Evolutionary conservation across 2,797 vertebrate species (phyloP).

Genomic region (Melanotaenia maccullochi): DNA sequence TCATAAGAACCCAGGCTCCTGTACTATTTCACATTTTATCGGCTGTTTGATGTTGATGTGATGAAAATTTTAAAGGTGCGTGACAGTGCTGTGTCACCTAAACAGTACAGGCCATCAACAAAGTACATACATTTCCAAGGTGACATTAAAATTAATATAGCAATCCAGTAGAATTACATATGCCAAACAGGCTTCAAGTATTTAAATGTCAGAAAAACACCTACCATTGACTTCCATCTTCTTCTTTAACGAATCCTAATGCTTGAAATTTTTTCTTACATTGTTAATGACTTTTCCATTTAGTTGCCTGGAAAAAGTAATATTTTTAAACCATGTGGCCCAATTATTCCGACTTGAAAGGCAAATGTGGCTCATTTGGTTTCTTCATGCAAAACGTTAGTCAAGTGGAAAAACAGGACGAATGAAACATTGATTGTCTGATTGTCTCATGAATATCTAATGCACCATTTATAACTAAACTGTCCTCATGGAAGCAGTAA

Average conservation of each 20-base stretch:
- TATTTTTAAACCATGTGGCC: slow-evolving; percentile 31
- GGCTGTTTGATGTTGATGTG: slow-evolving; percentile 81
- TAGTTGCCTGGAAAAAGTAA: slow-evolving; percentile 23
- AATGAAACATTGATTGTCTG: slow-evolving; percentile 76
- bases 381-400: slow-evolving; percentile 57
- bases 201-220: background rate
- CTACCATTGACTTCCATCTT: background rate
- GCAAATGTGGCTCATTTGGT: slow-evolving; percentile 58
- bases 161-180: slow-evolving; percentile 14
- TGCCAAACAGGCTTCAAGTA: slow-evolving; percentile 9
- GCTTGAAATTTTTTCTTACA: background rate
- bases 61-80: slow-evolving; percentile 81
- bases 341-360: slow-evolving; percentile 54
- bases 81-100: slow-evolving; percentile 65
- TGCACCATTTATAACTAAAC: slow-evolving; percentile 77
- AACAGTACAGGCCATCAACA: slow-evolving; percentile 75
- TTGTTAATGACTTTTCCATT: slow-evolving; percentile 5
- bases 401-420: slow-evolving; percentile 67
- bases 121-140: slow-evolving; percentile 31
- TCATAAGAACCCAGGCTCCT: slow-evolving; percentile 66
- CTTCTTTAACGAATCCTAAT: slow-evolving; percentile 1
- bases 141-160: slow-evolving; percentile 60
- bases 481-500: slow-evolving; percentile 66
- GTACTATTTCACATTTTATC: slow-evolving; percentile 80
- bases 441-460: slow-evolving; percentile 81